Evolutionary conservation across 1,140 invertebrate species (phyloP).

Genomic region (Nasonia vitripennis): DNA sequence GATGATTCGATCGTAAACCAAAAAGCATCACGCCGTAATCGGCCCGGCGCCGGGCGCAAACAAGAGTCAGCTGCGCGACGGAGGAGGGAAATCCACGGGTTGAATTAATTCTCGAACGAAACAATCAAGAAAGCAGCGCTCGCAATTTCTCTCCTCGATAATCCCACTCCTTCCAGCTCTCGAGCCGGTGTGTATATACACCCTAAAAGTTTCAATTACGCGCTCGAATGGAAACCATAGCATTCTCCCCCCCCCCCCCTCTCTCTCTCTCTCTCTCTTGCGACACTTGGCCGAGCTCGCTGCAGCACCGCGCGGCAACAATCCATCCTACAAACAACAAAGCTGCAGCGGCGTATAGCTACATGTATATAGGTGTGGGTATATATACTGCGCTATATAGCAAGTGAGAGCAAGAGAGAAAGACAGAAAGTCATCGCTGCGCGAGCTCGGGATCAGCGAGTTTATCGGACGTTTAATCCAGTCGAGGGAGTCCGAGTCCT

Average conservation of each 20-base stretch:
- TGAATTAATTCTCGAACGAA: slow-evolving; percentile 17
- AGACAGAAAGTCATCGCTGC: not conserved
- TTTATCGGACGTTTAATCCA: slow-evolving; percentile 48
- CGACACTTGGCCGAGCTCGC: slow-evolving; percentile 20
- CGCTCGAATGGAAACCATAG: slow-evolving; percentile 41
- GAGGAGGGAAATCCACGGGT: not conserved
- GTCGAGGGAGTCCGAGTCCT: slow-evolving; percentile 8
- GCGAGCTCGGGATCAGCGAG: slow-evolving; percentile 32
- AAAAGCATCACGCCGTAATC: not conserved
- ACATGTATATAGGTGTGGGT: not conserved
- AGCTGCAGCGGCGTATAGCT: not conserved
- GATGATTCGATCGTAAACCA: not conserved
- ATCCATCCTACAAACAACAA: slow-evolving; percentile 26
- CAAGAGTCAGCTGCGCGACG: not conserved
- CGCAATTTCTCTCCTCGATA: slow-evolving; percentile 7
- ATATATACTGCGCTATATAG: not conserved
- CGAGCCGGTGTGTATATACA: not conserved
- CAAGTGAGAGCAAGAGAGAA: not conserved
- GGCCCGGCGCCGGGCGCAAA: not conserved
- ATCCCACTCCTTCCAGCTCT: slow-evolving; percentile 6
- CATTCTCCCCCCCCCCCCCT: not conserved
- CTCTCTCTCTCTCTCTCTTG: not conserved
- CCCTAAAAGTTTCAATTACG: slow-evolving; percentile 43
- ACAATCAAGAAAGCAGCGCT: slow-evolving; percentile 27
- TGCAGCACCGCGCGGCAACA: not conserved